phyloP scores from a whole-genome alignment of 2,888 invertebrate genomes.

The Heterodera filipjevi region DNA sequence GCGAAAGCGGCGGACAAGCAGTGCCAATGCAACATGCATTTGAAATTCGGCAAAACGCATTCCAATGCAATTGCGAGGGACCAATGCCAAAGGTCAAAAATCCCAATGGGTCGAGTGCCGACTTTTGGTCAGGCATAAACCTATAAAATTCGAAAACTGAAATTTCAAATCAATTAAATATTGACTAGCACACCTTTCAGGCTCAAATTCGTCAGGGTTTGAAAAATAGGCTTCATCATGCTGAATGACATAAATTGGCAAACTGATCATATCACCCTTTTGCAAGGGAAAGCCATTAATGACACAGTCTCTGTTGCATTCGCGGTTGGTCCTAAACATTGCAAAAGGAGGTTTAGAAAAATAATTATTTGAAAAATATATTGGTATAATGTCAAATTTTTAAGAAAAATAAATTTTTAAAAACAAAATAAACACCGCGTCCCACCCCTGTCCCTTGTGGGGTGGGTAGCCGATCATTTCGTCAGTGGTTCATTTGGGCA shows the following conservation, averaged over 20 bases:
- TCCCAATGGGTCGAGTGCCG: conserved; percentile 13
- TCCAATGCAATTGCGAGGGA: conserved; percentile 55
- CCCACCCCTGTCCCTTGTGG: no score
- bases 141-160: conserved; percentile 9
- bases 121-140: conserved; percentile 25
- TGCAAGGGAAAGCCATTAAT: conserved; percentile 30
- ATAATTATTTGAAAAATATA: no score
- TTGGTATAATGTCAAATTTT: no score
- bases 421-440: no score
- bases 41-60: conserved; percentile 51
- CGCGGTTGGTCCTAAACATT: conserved; percentile 22
- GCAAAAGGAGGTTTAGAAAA: no score
- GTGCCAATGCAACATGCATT: conserved; percentile 32
- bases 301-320: conserved; percentile 17
- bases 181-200: conserved; percentile 31
- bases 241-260: conserved; percentile 32
- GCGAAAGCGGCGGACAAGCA: conserved; percentile 21
- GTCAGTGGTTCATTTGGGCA: no score
- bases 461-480: no score
- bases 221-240: conserved; percentile 27
- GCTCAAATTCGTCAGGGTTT: conserved; percentile 32
- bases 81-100: conserved; percentile 52
- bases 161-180: no score
- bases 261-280: conserved; percentile 26
- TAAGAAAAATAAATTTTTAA: neutral